Evolutionary conservation across 2,888 invertebrate species (phyloP), one percentile per base, ranked within the genome.

Genomic region (Caradrina clavipalpis): DNA sequence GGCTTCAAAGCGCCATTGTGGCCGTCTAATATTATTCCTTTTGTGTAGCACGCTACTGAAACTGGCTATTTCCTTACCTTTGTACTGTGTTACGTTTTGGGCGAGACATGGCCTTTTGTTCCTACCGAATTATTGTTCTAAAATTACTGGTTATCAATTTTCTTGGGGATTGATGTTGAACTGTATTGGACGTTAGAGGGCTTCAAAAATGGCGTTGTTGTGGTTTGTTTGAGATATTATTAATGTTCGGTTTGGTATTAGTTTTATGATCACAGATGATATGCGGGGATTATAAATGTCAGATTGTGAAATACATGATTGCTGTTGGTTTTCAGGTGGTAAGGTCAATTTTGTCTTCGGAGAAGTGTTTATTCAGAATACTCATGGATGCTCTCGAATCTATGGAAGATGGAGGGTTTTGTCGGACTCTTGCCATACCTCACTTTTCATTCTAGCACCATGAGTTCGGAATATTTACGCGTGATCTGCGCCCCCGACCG

Each of bases 61-160:
- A 92, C 90, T 90, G 93, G 89, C 92, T 91, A 89, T 92, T 93
- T 94, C 94, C 94, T 94, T 92, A 89, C 90, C 90, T 91, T 94
- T 94, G 90, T 93, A 74, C 86, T 69, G 67, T 78, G 83, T 86
- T 88, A 87, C 81, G 80, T 85, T 86, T 87, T 88, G 81, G 86
- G 83, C 79, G 76, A 70, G 69, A 74, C 77, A 66, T 79, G 69
- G 79, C 78, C 86, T 87, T 88, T 92, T 92, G 91, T 92, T 87
- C 85, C 69, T 77, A 57, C 67, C 69, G 68, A 67, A 79, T 78
- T 83, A 88, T 91, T 89, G 90, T 89, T 89, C 88, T 87, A 64
- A 81, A 84, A 84, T 84, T 68, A 83, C 79, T 73, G 85, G 84
- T 84, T 84, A 84, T 84, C 85, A 88, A 90, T 92, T 93, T 90